These are phyloP conservation scores for Dorcus hopei DNA, from an alignment of 2,888 invertebrate species.

Conservation along the genomic window DNA sequence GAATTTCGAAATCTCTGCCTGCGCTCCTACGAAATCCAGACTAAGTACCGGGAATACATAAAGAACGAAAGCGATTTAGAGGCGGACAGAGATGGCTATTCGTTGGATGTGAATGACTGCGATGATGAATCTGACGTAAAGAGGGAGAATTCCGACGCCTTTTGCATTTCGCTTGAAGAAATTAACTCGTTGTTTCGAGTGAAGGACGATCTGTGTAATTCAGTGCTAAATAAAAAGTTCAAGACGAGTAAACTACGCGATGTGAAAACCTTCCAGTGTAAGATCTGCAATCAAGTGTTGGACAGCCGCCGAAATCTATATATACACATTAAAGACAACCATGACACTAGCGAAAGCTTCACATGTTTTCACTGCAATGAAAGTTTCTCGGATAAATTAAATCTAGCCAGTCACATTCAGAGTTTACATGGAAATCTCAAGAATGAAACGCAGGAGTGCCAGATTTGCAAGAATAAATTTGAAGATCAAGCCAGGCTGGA, in stretches of 20 bases:
- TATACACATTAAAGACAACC: neutral
- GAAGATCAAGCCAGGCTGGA: neutral
- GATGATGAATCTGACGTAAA: neutral
- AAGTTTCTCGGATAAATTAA: conserved; percentile 22
- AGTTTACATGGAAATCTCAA: conserved; percentile 21
- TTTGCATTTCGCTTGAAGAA: too few species aligned
- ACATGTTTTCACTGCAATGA: conserved; percentile 31
- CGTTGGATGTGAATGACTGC: conserved; percentile 6
- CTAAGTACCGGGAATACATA: conserved; percentile 3
- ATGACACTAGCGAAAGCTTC: conserved; percentile 2
- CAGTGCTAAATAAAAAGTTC: conserved; percentile 6
- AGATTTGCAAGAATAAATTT: conserved; percentile 16
- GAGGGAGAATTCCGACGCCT: neutral
- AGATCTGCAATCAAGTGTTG: conserved; percentile 5
- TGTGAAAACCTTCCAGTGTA: neutral
- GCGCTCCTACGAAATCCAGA: conserved; percentile 21
- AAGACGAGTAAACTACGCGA: conserved; percentile 5
- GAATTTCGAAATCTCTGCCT: conserved; percentile 37
- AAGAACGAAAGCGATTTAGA: conserved; percentile 8
- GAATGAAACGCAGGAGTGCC: conserved; percentile 8
- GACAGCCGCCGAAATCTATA: neutral
- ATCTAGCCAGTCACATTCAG: conserved; percentile 24
- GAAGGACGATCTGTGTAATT: neutral
- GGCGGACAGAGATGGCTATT: neutral
- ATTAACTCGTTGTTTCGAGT: too few species aligned